phyloP scores from a whole-genome alignment of 1,140 invertebrate species.

The Neoseiulus cucumeris region DNA sequence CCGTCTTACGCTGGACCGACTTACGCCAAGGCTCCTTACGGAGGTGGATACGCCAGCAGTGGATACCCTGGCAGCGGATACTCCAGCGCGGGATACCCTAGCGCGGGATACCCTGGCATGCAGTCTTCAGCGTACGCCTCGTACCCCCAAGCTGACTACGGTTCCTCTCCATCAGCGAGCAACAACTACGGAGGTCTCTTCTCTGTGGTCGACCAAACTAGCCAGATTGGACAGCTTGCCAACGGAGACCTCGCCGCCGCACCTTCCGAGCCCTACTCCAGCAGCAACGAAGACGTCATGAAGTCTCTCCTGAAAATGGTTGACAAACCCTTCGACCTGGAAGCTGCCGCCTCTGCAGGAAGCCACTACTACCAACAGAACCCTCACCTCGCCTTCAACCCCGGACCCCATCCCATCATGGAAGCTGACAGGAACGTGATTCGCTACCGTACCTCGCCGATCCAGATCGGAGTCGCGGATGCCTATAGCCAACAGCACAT shows the following conservation, averaged over 20 bases:
- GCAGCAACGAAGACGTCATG: conserved; percentile 10
- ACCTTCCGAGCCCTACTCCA: background rate
- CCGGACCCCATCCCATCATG: conserved; percentile 6
- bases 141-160: background rate
- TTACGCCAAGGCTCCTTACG: background rate
- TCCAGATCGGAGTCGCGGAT: conserved; percentile 4
- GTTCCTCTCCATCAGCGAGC: background rate
- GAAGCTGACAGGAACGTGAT: background rate
- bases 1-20: background rate
- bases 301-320: conserved; percentile 7
- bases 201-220: conserved; percentile 5
- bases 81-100: background rate
- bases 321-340: background rate
- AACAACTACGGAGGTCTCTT: background rate
- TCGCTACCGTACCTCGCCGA: background rate
- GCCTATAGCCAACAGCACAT: background rate
- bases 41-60: background rate
- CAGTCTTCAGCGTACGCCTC: background rate
- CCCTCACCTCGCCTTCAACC: background rate
- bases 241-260: background rate
- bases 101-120: background rate
- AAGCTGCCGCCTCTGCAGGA: background rate
- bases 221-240: conserved; percentile 3
- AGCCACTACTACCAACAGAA: background rate
- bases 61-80: background rate